Evolutionary conservation across 1,140 invertebrate species (phyloP).

Genomic region (Meloidogyne floridensis): DNA sequence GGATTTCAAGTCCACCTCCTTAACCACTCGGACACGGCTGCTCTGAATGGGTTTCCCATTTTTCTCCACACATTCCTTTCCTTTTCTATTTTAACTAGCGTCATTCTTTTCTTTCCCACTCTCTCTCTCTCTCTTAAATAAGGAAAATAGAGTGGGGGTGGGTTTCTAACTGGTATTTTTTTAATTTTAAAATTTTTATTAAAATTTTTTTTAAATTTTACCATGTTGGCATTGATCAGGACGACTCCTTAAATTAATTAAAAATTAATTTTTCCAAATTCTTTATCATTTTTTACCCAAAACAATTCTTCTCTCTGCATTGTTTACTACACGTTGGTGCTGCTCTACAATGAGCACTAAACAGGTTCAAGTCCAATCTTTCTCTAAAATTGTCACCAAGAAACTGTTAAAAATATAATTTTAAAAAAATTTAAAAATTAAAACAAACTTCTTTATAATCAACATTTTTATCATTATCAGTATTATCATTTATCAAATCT

Average conservation of each 20-base stretch:
- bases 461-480: constrained; percentile 11
- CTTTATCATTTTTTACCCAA: constrained; percentile 32
- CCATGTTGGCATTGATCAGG: constrained; percentile 40
- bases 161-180: too few relatives aligned
- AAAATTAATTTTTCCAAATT: not conserved
- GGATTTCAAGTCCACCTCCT: constrained; percentile 33
- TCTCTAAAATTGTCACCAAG: not conserved
- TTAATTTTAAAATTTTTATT: not conserved
- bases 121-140: too few relatives aligned
- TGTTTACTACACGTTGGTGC: constrained; percentile 21
- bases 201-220: constrained; percentile 10
- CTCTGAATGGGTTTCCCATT: not conserved
- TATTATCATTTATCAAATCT: not conserved
- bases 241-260: not conserved
- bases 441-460: not conserved
- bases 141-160: too few relatives aligned
- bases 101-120: not conserved
- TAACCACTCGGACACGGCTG: constrained; percentile 9
- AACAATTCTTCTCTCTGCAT: constrained; percentile 35
- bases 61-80: not conserved
- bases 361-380: not conserved
- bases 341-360: constrained; percentile 18
- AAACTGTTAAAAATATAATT: constrained; percentile 21
- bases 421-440: constrained; percentile 32
- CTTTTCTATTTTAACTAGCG: not conserved